Evolutionary conservation across 2,888 invertebrate genomes (phyloP).

Genomic region (Pseudeuparius sepicola): DNA sequence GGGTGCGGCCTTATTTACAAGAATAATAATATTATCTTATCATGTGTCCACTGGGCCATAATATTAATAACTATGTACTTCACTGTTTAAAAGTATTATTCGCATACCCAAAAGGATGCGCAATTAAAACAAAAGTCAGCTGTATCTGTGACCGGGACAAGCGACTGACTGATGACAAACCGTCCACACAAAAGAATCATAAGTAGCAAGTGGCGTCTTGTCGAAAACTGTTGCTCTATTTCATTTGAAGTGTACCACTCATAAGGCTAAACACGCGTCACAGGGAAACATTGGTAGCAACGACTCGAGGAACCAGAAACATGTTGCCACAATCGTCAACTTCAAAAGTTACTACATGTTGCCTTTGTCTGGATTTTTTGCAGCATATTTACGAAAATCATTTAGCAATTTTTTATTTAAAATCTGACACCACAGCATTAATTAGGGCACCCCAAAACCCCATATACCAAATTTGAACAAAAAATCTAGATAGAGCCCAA

Average conservation of each 20-base stretch:
- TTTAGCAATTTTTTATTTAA: no score
- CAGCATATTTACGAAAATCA: no score
- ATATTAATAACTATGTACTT: no score
- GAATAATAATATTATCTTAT: no score
- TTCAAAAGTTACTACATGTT: slow-evolving; percentile 6
- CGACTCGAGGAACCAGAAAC: slow-evolving; percentile 5
- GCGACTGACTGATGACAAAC: slow-evolving; percentile 6
- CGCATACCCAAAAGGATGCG: no score
- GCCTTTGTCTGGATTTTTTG: slow-evolving; percentile 6
- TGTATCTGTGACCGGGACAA: slow-evolving; percentile 5
- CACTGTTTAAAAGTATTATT: no score
- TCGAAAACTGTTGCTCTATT: slow-evolving; percentile 4
- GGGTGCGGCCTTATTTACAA: slow-evolving; percentile 3
- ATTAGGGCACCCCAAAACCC: no score
- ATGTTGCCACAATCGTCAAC: slow-evolving; percentile 4
- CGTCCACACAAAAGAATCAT: slow-evolving; percentile 8
- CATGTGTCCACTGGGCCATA: no score
- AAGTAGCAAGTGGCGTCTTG: slow-evolving; percentile 4
- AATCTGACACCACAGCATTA: no score
- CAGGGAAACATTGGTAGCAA: slow-evolving; percentile 6
- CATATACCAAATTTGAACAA: no score
- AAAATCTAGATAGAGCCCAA: no score
- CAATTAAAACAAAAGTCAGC: no score
- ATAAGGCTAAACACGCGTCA: slow-evolving; percentile 6
- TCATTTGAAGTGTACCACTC: slow-evolving; percentile 2